Conservation (phyloP, 2,888 invertebrate genomes). For the Mythimna albipuncta region DNA sequence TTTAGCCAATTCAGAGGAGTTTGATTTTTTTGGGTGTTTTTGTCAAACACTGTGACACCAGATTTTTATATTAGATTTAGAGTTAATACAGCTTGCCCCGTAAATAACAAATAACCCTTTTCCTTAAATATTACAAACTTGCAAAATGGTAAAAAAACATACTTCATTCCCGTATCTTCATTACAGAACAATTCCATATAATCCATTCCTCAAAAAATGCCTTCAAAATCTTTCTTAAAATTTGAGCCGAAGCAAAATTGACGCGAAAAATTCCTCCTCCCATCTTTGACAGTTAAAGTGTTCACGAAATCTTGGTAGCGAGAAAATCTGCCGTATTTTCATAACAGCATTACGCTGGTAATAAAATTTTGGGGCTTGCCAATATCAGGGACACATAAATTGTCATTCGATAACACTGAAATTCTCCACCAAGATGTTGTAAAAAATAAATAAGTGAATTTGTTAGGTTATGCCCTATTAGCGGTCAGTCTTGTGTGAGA, state of each 20-base stretch:
- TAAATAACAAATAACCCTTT: not conserved
- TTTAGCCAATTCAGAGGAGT: too few species aligned
- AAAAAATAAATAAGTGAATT: slow-evolving; percentile 61
- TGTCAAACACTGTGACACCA: too few species aligned
- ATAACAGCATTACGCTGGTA: slow-evolving; percentile 76
- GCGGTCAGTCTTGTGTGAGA: not conserved
- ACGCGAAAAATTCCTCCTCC: slow-evolving; percentile 11
- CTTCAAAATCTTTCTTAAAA: slow-evolving; percentile 1
- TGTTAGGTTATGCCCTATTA: slow-evolving; percentile 41
- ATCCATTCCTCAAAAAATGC: not conserved
- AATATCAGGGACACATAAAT: slow-evolving; percentile 75
- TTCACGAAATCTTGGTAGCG: slow-evolving; percentile 38
- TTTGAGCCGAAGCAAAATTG: not conserved
- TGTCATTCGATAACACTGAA: slow-evolving; percentile 66
- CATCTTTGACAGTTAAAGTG: slow-evolving; percentile 17
- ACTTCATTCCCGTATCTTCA: slow-evolving; percentile 7
- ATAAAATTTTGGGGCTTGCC: slow-evolving; percentile 76
- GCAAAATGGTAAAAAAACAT: not conserved
- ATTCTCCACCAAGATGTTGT: slow-evolving; percentile 56
- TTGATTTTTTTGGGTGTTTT: too few species aligned
- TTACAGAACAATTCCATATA: slow-evolving; percentile 10
- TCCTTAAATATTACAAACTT: not conserved
- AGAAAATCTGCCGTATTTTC: slow-evolving; percentile 66
- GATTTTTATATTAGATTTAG: too few species aligned
- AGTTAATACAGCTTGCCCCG: too few species aligned